phyloP scores from a whole-genome alignment of 2,888 invertebrate species.

The Drosophila prostipennis region DNA sequence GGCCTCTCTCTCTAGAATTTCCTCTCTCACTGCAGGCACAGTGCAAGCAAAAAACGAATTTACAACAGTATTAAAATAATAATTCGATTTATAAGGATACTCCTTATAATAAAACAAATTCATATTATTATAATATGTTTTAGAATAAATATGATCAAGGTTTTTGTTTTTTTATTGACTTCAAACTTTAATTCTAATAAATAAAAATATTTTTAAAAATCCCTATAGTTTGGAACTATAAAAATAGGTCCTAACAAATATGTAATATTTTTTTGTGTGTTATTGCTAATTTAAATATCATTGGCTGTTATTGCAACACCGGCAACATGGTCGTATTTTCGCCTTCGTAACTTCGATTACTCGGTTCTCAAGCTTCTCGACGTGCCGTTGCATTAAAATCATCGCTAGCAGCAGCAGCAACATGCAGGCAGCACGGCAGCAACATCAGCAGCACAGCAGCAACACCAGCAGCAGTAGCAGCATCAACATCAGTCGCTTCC shows the following conservation, averaged over 20 bases:
- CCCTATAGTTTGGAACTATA: too few relatives aligned
- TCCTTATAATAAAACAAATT: too few relatives aligned
- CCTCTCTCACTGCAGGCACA: constrained; percentile 24
- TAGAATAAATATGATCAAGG: too few relatives aligned
- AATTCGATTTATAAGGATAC: too few relatives aligned
- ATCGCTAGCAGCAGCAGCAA: constrained; percentile 36
- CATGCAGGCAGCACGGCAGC: constrained; percentile 28
- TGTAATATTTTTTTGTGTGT: background rate
- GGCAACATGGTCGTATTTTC: constrained; percentile 26
- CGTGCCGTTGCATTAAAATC: constrained; percentile 56
- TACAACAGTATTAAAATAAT: background rate
- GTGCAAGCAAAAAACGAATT: constrained; percentile 20
- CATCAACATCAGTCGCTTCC: constrained; percentile 67
- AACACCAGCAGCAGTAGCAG: constrained; percentile 22
- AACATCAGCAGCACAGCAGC: constrained; percentile 27
- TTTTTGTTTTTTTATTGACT: background rate
- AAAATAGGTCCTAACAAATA: background rate
- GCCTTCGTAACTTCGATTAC: constrained; percentile 19
- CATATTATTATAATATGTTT: too few relatives aligned
- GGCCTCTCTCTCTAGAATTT: constrained; percentile 14
- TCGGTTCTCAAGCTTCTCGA: constrained; percentile 12
- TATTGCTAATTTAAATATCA: background rate
- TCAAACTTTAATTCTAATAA: background rate
- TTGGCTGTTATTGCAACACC: constrained; percentile 6
- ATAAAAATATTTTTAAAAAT: background rate